Percentiles rank a stretch among this genome's conserved stretches.
Evolutionary conservation across 2,888 invertebrate genomes (phyloP).

Genomic region (Leuctra nigra): DNA sequence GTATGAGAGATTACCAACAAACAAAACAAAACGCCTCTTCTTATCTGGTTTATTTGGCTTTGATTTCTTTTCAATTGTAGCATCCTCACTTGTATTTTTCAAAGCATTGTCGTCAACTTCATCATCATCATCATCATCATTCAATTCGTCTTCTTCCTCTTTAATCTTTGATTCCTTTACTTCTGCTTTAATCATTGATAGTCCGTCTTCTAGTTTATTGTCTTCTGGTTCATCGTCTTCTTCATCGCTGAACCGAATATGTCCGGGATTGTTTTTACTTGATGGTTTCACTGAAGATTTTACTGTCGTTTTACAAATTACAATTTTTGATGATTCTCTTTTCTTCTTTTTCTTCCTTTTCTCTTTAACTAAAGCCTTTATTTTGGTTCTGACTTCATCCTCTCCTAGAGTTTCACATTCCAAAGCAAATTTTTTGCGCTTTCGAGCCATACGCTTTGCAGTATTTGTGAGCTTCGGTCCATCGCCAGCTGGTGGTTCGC

Average conservation of each 20-base stretch:
- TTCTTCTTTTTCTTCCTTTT: neutral
- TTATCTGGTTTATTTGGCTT: neutral
- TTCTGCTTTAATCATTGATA: no score
- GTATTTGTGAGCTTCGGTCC: slow-evolving; percentile 2
- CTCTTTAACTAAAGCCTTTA: neutral
- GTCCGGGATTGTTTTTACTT: neutral
- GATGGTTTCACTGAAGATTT: neutral
- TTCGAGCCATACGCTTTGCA: neutral
- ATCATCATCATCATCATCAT: neutral
- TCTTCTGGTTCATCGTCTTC: neutral
- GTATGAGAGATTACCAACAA: slow-evolving; percentile 41
- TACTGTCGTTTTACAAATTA: no score
- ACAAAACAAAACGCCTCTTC: neutral
- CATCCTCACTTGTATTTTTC: neutral
- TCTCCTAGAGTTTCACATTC: neutral
- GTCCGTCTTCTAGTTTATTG: no score
- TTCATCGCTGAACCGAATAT: neutral
- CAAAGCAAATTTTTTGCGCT: neutral
- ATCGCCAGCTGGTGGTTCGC: neutral
- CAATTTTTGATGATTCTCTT: neutral
- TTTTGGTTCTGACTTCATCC: no score
- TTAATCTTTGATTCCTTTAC: no score
- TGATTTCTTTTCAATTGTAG: neutral
- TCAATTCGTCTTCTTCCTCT: no score
- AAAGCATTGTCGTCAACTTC: neutral